Conservation (phyloP, 2,797 vertebrate species). For the Sebastes iracundus region DNA sequence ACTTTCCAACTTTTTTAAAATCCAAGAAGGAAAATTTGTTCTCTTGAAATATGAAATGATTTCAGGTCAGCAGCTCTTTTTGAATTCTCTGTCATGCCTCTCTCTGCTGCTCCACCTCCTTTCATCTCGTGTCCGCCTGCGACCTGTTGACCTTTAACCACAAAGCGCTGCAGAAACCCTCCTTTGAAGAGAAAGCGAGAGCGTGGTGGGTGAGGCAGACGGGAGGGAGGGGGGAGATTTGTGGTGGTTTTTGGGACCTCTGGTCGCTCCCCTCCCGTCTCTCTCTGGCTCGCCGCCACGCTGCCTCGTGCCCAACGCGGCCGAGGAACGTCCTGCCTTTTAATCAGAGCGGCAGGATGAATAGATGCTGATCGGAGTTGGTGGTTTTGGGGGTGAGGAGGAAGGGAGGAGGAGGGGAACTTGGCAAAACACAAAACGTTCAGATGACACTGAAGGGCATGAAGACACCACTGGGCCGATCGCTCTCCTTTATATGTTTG, state of each 20-base stretch:
- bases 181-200: conserved; percentile 42
- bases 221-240: background rate
- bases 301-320: conserved; percentile 52
- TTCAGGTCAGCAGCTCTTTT: background rate
- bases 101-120: conserved; percentile 7
- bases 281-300: conserved; percentile 44
- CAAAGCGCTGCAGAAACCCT: conserved; percentile 13
- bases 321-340: conserved; percentile 49
- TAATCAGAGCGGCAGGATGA: conserved; percentile 59
- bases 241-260: background rate
- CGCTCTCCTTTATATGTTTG: conserved; percentile 47
- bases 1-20: too few species aligned
- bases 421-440: conserved; percentile 57
- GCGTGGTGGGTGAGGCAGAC: background rate
- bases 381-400: background rate
- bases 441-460: conserved; percentile 16
- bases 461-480: conserved; percentile 3
- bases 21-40: background rate
- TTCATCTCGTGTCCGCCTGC: conserved; percentile 17
- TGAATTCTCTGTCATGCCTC: background rate
- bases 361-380: conserved; percentile 1
- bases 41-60: background rate
- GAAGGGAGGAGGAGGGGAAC: background rate
- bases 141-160: conserved; percentile 49
- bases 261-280: conserved; percentile 22